Evolutionary conservation across 2,113 vertebrate species (phyloP).

Genomic region (Hiodon alosoides): DNA sequence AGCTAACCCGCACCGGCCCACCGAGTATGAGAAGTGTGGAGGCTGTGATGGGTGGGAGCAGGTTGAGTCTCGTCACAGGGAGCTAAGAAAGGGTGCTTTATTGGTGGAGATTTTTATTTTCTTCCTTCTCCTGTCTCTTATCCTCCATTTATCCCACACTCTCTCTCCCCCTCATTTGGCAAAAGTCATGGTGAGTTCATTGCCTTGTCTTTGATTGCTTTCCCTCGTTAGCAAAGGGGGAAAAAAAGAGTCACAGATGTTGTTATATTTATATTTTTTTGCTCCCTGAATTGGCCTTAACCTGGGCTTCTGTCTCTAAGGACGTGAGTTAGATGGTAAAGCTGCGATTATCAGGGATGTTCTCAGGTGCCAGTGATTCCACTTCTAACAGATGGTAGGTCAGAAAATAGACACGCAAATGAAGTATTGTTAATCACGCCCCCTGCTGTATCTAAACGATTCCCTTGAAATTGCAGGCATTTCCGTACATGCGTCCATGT

Average conservation of each 20-base stretch:
- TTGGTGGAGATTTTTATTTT: no score
- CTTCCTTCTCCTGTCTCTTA: not conserved
- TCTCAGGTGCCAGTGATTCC: not conserved
- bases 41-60: no score
- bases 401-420: not conserved
- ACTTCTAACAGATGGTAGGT: not conserved
- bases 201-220: not conserved
- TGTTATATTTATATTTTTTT: conserved; percentile 14
- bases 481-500: not conserved
- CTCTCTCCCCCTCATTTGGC: not conserved
- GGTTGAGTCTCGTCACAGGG: no score
- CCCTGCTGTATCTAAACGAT: not conserved
- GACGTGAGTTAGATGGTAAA: conserved; percentile 12
- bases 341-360: conserved; percentile 11
- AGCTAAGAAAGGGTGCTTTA: no score
- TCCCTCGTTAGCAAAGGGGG: conserved; percentile 2
- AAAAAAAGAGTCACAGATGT: conserved; percentile 18
- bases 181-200: not conserved
- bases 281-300: not conserved
- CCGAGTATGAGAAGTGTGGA: no score
- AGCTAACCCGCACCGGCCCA: no score
- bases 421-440: no score
- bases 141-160: not conserved
- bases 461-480: not conserved
- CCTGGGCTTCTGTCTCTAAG: not conserved